Conservation (phyloP, 2,113 vertebrate genomes). For the Microtus oregoni region DNA sequence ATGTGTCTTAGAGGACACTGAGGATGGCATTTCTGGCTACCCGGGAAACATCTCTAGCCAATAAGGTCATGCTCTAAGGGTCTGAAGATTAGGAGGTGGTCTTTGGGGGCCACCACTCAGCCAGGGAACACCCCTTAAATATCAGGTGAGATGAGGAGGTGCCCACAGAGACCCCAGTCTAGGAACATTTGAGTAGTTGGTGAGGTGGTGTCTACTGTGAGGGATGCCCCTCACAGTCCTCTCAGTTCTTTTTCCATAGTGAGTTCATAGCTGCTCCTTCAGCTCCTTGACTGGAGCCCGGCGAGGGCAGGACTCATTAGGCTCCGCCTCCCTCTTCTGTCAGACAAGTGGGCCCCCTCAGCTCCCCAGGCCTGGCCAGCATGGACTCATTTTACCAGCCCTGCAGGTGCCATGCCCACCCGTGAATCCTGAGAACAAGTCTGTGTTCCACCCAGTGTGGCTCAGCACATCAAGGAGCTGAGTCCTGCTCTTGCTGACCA, state of each 20-base stretch:
- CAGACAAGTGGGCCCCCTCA: not conserved
- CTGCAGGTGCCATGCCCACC: not conserved
- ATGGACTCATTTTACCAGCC: not conserved
- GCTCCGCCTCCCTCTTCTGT: too few relatives aligned
- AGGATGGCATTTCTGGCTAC: not conserved
- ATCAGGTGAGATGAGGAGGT: not conserved
- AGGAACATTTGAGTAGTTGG: not conserved
- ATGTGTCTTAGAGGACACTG: not conserved
- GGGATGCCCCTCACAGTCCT: too few relatives aligned
- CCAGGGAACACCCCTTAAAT: not conserved
- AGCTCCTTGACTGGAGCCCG: too few relatives aligned
- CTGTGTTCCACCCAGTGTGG: not conserved
- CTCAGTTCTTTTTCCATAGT: not conserved
- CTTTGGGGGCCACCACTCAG: too few relatives aligned
- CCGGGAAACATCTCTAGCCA: not conserved
- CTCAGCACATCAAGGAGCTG: not conserved
- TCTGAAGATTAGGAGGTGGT: not conserved
- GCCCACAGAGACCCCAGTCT: not conserved
- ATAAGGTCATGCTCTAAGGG: not conserved
- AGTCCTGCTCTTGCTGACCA: too few relatives aligned
- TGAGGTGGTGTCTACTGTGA: too few relatives aligned
- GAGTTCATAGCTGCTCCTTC: not conserved
- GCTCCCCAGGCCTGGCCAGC: not conserved
- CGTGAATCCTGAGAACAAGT: not conserved
- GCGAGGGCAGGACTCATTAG: not conserved